A percentile compares a stretch with the other conserved stretches of the same genome.
These are phyloP conservation scores for Contarinia nasturtii DNA, from an alignment of 1,140 invertebrate species.

Conservation along the genomic window DNA sequence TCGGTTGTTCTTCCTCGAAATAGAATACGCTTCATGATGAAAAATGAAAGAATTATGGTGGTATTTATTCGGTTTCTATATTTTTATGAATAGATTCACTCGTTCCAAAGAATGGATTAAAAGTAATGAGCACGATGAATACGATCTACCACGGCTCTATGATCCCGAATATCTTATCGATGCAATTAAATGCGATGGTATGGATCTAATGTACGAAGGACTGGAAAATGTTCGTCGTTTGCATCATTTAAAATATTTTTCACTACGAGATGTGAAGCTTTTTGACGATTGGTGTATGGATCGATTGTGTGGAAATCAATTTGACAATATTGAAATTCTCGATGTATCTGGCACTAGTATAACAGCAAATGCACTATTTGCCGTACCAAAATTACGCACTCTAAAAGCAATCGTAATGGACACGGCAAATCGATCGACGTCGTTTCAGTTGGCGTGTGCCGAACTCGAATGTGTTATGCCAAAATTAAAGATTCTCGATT, in stretches of 20 bases:
- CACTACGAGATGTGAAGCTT: constrained; percentile 34
- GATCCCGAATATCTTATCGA: constrained; percentile 34
- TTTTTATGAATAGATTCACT: constrained; percentile 24
- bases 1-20: background rate
- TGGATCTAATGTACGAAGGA: constrained; percentile 46
- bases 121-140: constrained; percentile 26
- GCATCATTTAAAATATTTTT: constrained; percentile 38
- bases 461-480: constrained; percentile 32
- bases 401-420: constrained; percentile 34
- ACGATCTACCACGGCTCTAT: constrained; percentile 33
- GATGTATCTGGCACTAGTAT: constrained; percentile 51
- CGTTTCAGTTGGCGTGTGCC: constrained; percentile 33
- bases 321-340: constrained; percentile 40
- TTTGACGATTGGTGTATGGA: constrained; percentile 66
- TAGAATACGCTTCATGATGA: background rate
- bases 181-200: constrained; percentile 42
- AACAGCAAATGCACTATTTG: constrained; percentile 40
- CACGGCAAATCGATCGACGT: constrained; percentile 24
- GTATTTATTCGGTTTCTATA: background rate
- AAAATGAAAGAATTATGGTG: background rate
- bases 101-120: constrained; percentile 33
- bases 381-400: constrained; percentile 35
- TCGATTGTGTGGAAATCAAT: constrained; percentile 34
- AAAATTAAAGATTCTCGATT: constrained; percentile 15
- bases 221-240: constrained; percentile 43